These are phyloP conservation scores for Ctenoplectra terminalis DNA, from an alignment of 1,140 invertebrate species.

Conservation along the genomic window DNA sequence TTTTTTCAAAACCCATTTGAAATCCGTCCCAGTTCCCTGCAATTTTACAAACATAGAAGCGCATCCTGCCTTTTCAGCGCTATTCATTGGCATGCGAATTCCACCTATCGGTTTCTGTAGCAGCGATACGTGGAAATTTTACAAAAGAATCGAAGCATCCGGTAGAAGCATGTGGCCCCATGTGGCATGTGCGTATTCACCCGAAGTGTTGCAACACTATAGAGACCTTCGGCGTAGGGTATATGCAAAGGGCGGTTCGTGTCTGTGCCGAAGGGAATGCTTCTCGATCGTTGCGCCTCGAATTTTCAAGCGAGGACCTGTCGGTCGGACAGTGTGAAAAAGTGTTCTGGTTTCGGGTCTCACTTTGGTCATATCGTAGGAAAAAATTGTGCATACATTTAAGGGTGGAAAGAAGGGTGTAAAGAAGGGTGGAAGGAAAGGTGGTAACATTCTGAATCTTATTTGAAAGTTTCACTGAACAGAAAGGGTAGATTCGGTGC, in stretches of 20 bases:
- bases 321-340: neutral
- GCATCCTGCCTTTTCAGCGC: constrained; percentile 6
- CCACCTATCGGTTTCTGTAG: constrained; percentile 14
- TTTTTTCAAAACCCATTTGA: neutral
- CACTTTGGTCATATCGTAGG: no score
- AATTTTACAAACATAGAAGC: constrained; percentile 28
- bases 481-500: no score
- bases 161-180: neutral
- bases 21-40: neutral
- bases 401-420: no score
- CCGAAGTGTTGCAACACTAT: neutral
- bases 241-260: constrained; percentile 10
- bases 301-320: constrained; percentile 8
- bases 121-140: constrained; percentile 33
- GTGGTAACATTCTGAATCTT: no score
- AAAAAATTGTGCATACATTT: neutral
- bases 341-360: no score
- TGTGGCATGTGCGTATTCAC: neutral
- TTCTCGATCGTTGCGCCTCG: neutral
- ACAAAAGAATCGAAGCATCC: neutral
- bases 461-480: neutral
- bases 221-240: neutral
- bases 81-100: constrained; percentile 14
- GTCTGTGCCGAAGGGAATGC: neutral
- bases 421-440: no score